Base-by-base conservation (phyloP, 2,113 vertebrate species). In the Hucho hucho region DNA sequence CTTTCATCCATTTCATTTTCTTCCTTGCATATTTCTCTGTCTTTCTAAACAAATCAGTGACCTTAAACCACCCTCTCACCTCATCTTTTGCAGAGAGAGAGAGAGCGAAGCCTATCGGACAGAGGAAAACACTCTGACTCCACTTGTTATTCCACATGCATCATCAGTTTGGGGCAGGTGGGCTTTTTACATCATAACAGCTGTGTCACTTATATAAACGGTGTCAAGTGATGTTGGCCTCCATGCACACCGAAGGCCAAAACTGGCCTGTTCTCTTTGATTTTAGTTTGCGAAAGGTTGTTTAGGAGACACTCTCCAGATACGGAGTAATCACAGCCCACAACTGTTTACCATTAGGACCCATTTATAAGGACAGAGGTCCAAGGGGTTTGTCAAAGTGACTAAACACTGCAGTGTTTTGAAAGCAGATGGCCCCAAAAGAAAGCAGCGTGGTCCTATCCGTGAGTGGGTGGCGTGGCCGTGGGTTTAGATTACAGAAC, bases 391-490 rank as follows among this genome's bases (percentile, higher is more conserved):
- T 76, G 69, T 80, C 6, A 14, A 53, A 72, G 68, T 24, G 69
- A 64, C 61, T 73, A 78, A 78, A 85, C 77, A 72, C 70, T 53
- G 79, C 12, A 74, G 49, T 65, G 25, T 76, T 76, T 83, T 69
- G 32, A 79, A 80, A 83, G 58, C 25, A 81, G 64, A 82, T 26
- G 80, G 67, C 66, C 58, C 66, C 65, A 5, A 68, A 72, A 78
- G 26, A 70, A n/a, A 61, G n/a, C 58, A 61, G 4, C 58, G 4
- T 22, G 58, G 58, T 5, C n/a, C 73, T 78, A 80, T 58, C 12
- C 18, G 26, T 58, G 25, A 46, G 49, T 53, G 24, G 64, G 53
- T 18, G 74, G 72, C 1, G 64, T 81, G 58, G 74, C 72, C 1
- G 64, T 81, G 58, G 58, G 83, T 65, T 80, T 64, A 2, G 3